These are phyloP conservation scores for Agrotis clavis DNA, from an alignment of 2,888 invertebrate genomes.

Conservation along the genomic window DNA sequence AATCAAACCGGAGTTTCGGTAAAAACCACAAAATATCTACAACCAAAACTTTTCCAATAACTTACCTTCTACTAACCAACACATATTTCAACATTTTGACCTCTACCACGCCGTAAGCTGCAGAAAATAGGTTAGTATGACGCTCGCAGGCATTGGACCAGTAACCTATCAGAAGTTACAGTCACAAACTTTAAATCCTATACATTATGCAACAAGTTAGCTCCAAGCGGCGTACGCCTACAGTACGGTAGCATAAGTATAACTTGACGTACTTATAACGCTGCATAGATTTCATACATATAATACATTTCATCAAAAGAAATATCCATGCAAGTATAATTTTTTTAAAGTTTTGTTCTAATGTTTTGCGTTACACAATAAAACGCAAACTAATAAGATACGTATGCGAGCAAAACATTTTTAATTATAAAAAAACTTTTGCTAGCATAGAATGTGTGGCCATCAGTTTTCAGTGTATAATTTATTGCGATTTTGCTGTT, in stretches of 20 bases:
- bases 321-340: no score
- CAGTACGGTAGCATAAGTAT: not conserved
- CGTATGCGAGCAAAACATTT: no score
- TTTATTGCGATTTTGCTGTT: no score
- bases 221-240: conserved; percentile 3
- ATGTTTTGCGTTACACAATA: no score
- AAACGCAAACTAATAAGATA: no score
- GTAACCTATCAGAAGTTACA: conserved; percentile 49
- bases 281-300: not conserved
- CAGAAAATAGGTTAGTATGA: conserved; percentile 38
- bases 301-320: no score
- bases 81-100: conserved; percentile 2
- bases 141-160: conserved; percentile 27
- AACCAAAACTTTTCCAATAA: not conserved
- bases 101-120: not conserved
- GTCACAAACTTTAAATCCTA: conserved; percentile 54
- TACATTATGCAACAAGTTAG: conserved; percentile 58
- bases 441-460: not conserved
- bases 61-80: not conserved
- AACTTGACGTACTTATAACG: conserved; percentile 15
- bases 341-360: no score
- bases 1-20: not conserved
- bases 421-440: no score
- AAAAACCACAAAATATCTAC: not conserved
- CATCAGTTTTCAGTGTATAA: not conserved